Conservation (phyloP, 2,113 vertebrate genomes). For the Forbesichthys papilliferus region DNA sequence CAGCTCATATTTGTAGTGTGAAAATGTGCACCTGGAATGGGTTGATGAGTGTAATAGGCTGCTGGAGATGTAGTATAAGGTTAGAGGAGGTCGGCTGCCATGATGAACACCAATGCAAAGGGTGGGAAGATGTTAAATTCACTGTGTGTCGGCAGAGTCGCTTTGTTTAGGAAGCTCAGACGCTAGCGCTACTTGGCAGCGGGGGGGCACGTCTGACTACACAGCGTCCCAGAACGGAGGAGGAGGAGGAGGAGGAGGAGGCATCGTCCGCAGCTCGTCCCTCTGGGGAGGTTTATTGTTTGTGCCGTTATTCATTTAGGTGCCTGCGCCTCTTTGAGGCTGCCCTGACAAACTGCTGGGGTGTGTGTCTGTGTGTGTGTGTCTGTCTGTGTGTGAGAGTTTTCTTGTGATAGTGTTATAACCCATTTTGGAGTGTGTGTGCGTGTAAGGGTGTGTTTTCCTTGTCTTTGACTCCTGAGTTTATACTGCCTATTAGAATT, state of each 20-base stretch:
- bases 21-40: background rate
- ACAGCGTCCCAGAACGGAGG: conserved; percentile 43
- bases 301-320: conserved; percentile 39
- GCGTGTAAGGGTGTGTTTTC: too few relatives aligned
- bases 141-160: too few relatives aligned
- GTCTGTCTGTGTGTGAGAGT: conserved; percentile 46
- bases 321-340: too few relatives aligned
- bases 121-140: too few relatives aligned
- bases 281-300: conserved; percentile 68
- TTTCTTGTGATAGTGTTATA: conserved; percentile 33
- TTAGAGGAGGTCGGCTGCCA: too few relatives aligned
- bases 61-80: too few relatives aligned
- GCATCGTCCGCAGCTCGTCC: conserved; percentile 64
- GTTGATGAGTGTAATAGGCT: background rate
- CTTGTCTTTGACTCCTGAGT: too few relatives aligned
- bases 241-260: conserved; percentile 55
- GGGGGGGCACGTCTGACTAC: conserved; percentile 41
- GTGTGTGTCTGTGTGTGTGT: conserved; percentile 9
- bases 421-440: too few relatives aligned
- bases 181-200: conserved; percentile 22
- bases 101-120: too few relatives aligned
- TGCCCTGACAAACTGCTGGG: background rate
- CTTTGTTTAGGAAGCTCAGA: conserved; percentile 14
- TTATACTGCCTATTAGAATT: too few relatives aligned
- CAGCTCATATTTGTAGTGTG: background rate